These are phyloP conservation scores for Trissolcus brochymenae DNA, from an alignment of 2,888 invertebrate species.

Conservation along the genomic window DNA sequence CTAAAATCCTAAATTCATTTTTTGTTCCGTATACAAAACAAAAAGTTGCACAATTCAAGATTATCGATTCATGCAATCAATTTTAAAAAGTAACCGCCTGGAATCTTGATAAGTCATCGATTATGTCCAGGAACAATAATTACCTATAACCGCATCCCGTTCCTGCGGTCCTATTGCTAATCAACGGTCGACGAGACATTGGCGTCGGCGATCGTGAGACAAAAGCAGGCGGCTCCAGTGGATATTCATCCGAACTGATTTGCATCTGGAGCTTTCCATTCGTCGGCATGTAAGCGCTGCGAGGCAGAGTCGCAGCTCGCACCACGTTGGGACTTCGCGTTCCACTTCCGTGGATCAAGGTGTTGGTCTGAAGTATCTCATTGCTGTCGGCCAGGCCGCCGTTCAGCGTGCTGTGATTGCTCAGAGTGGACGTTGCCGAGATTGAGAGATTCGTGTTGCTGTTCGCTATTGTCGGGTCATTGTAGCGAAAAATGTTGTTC, in stretches of 20 bases:
- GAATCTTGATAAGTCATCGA: no score
- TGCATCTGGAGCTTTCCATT: constrained; percentile 71
- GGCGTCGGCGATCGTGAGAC: constrained; percentile 74
- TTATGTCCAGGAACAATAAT: not conserved
- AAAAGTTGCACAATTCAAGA: no score
- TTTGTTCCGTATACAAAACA: no score
- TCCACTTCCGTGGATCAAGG: constrained; percentile 67
- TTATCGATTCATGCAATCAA: no score
- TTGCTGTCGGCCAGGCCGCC: constrained; percentile 80
- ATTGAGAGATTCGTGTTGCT: constrained; percentile 74
- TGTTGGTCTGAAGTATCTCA: constrained; percentile 72
- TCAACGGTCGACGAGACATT: constrained; percentile 65
- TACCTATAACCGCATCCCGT: constrained; percentile 52
- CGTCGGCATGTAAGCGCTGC: constrained; percentile 80
- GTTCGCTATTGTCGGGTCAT: constrained; percentile 80
- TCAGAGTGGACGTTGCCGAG: constrained; percentile 73
- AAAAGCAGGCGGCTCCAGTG: constrained; percentile 73
- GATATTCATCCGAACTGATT: constrained; percentile 72
- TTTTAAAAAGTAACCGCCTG: no score
- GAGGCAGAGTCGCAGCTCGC: constrained; percentile 84
- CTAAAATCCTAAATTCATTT: no score
- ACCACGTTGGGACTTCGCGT: constrained; percentile 73
- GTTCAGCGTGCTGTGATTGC: constrained; percentile 78
- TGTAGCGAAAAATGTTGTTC: constrained; percentile 83
- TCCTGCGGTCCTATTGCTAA: constrained; percentile 58